A percentile compares a stretch with the other conserved stretches of the same genome.
These are phyloP conservation scores for Chloroceryle inda DNA, from an alignment of 2,797 vertebrate genomes.

Conservation along the genomic window DNA sequence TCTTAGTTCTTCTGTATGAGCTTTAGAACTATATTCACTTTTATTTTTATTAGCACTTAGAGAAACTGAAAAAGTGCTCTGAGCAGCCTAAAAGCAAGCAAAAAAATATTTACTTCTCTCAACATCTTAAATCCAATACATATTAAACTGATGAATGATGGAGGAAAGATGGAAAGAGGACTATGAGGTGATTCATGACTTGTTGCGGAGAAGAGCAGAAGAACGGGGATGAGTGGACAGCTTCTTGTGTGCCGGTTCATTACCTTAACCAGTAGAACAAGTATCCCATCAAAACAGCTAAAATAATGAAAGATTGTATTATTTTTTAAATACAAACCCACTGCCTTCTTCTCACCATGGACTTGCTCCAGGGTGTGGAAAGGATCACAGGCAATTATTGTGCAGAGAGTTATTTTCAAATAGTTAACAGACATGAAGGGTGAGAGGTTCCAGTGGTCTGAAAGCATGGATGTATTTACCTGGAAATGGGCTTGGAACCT, in stretches of 20 bases:
- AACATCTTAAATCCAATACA: background rate
- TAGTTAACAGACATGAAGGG: background rate
- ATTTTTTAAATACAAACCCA: background rate
- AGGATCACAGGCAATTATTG: background rate
- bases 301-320: background rate
- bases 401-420: background rate
- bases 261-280: background rate
- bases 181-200: background rate
- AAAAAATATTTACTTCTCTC: conserved; percentile 11
- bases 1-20: background rate
- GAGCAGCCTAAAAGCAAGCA: background rate
- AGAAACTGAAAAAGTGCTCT: background rate
- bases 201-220: background rate
- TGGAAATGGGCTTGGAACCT: background rate
- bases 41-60: background rate
- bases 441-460: background rate
- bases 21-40: background rate
- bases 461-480: background rate
- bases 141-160: background rate
- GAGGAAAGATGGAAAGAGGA: background rate
- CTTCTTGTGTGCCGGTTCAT: background rate
- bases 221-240: background rate
- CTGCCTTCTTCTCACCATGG: background rate
- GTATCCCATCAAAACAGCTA: background rate
- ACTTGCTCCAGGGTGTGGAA: background rate